A percentile compares a stretch with the other conserved stretches of the same genome.
Conservation (phyloP, 2,888 invertebrate genomes). For the Hoplodrina blanda region DNA sequence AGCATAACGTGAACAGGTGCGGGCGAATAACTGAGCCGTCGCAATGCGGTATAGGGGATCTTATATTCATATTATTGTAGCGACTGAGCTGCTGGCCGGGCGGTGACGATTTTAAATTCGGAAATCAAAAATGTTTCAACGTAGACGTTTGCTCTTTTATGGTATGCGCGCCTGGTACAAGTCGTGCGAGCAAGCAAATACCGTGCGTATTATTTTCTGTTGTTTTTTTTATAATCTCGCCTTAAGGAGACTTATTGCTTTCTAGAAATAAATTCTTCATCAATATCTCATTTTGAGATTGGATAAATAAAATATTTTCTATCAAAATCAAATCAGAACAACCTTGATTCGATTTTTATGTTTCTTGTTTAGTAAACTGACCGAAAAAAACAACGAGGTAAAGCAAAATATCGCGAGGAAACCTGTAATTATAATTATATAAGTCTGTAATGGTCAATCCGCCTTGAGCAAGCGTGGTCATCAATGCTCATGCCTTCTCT, state of each 20-base stretch:
- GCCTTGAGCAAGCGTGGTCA: too few species aligned
- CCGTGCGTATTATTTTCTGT: not conserved
- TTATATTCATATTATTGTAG: constrained; percentile 87
- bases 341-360: not conserved
- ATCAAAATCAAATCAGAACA: not conserved
- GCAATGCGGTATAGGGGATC: constrained; percentile 86
- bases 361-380: too few species aligned
- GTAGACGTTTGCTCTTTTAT: constrained; percentile 16
- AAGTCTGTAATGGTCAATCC: too few species aligned
- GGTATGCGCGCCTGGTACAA: constrained; percentile 30
- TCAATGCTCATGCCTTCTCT: too few species aligned
- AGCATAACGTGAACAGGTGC: constrained; percentile 87
- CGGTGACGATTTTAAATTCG: constrained; percentile 64
- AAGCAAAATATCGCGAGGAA: too few species aligned
- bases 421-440: too few species aligned
- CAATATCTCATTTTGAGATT: not conserved
- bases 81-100: constrained; percentile 64
- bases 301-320: not conserved
- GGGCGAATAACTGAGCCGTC: constrained; percentile 87
- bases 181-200: not conserved
- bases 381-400: too few species aligned
- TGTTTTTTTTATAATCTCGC: constrained; percentile 4
- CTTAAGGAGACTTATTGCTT: constrained; percentile 13
- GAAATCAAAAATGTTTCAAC: constrained; percentile 63
- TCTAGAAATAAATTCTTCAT: not conserved